These are phyloP conservation scores for Anolis apletophallus DNA, from an alignment of 2,797 vertebrate genomes.

Conservation along the genomic window DNA sequence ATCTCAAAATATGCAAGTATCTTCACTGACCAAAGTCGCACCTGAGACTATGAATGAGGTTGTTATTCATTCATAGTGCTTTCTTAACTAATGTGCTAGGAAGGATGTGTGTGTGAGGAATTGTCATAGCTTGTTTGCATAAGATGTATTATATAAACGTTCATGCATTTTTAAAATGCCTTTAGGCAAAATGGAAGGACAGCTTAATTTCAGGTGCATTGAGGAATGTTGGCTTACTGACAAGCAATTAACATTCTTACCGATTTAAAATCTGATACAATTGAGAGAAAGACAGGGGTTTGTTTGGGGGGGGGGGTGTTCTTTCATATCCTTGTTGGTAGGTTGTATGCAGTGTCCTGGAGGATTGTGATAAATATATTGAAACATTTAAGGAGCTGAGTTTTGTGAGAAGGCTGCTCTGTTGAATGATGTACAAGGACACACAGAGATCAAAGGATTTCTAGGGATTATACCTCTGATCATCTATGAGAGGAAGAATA, in stretches of 20 bases:
- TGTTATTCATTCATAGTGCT: not conserved
- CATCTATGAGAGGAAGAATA: accelerated
- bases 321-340: not conserved
- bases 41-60: not conserved
- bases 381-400: not conserved
- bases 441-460: not conserved
- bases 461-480: not conserved
- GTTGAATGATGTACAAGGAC: not conserved
- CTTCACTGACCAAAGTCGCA: not conserved
- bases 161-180: conserved; percentile 20
- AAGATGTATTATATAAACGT: conserved; percentile 6
- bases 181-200: conserved; percentile 5
- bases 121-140: not conserved
- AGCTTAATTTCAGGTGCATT: not conserved
- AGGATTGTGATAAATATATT: conserved; percentile 9
- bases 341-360: not conserved
- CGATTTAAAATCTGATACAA: not conserved
- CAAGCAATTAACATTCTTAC: conserved; percentile 10
- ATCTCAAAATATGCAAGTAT: not conserved
- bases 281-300: not conserved
- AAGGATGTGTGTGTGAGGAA: not conserved
- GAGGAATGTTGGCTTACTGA: not conserved
- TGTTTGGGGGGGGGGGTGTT: too few species aligned
- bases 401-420: not conserved
- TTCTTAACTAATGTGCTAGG: not conserved